Conservation (phyloP, 2,888 invertebrate genomes). For the Spodoptera exigua region DNA sequence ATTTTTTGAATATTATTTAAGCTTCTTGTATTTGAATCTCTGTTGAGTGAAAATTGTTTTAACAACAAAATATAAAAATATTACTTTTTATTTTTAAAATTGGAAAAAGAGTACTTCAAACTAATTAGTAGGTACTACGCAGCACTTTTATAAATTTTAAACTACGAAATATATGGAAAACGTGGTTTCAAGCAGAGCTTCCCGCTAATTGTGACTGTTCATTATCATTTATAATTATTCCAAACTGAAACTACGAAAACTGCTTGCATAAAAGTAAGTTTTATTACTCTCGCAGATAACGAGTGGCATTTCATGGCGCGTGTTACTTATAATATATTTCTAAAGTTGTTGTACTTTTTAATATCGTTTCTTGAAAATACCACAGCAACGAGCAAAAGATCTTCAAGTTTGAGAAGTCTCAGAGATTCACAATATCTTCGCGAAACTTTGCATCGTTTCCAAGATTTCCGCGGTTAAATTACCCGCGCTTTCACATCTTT, state of each 20-base stretch:
- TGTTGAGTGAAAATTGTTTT: too few relatives aligned
- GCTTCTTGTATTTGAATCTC: too few relatives aligned
- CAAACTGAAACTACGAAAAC: slow-evolving; percentile 37
- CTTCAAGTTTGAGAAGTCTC: slow-evolving; percentile 64
- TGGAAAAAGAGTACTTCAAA: slow-evolving; percentile 1
- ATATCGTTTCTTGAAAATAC: slow-evolving; percentile 63
- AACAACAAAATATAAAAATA: too few relatives aligned
- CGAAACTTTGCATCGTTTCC: slow-evolving; percentile 67
- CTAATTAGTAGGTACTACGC: slow-evolving; percentile 4
- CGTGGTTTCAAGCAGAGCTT: slow-evolving; percentile 46
- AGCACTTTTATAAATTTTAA: slow-evolving; percentile 28
- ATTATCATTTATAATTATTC: slow-evolving; percentile 53
- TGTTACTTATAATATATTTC: slow-evolving; percentile 54
- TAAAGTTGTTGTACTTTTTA: slow-evolving; percentile 66
- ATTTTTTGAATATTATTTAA: too few relatives aligned
- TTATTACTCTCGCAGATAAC: slow-evolving; percentile 27
- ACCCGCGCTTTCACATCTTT: slow-evolving; percentile 54
- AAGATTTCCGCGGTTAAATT: slow-evolving; percentile 69
- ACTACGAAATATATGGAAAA: slow-evolving; percentile 31
- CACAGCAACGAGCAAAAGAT: slow-evolving; percentile 56
- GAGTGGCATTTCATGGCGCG: slow-evolving; percentile 39
- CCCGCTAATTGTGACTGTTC: slow-evolving; percentile 50
- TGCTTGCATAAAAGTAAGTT: slow-evolving; percentile 46
- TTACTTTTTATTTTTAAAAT: too few relatives aligned
- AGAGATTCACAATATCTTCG: slow-evolving; percentile 67